A percentile compares a stretch with the other conserved stretches of the same genome.
Evolutionary conservation across 2,797 vertebrate genomes (phyloP).

Genomic region (Peromyscus attwateri): DNA sequence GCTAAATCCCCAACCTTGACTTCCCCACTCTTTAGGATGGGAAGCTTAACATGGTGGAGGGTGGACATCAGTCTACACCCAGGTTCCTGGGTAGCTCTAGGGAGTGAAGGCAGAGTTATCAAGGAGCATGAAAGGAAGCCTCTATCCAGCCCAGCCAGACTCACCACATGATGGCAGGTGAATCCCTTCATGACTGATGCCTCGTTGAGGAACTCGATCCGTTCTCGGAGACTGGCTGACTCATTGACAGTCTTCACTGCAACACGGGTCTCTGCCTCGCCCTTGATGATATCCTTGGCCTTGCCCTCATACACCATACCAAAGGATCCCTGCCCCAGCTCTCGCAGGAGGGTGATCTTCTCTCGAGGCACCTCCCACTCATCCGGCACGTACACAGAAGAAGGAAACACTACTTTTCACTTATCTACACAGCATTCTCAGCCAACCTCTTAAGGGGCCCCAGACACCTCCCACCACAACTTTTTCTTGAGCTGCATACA

Average conservation of each 20-base stretch:
- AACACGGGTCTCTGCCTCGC: constrained; percentile 93
- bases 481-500: too few species aligned
- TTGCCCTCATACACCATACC: constrained; percentile 99
- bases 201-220: constrained; percentile 99
- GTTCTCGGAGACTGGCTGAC: constrained; percentile 95
- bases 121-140: rapidly evolving
- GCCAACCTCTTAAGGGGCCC: neutral
- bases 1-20: too few species aligned
- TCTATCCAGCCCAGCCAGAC: neutral
- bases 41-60: neutral
- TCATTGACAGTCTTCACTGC: constrained; percentile 99
- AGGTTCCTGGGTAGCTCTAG: neutral
- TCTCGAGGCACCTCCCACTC: constrained; percentile 98
- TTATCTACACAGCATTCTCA: neutral
- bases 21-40: too few species aligned
- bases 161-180: constrained; percentile 98
- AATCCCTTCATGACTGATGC: constrained; percentile 99
- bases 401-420: constrained; percentile 73
- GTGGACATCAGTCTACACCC: neutral
- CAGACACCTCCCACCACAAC: neutral
- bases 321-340: constrained; percentile 98
- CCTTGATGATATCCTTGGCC: constrained; percentile 96
- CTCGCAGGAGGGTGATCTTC: constrained; percentile 94
- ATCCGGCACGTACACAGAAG: constrained; percentile 95
- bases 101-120: neutral